Conservation (phyloP, 2,888 invertebrate species). For the Rhyacophila evoluta region DNA sequence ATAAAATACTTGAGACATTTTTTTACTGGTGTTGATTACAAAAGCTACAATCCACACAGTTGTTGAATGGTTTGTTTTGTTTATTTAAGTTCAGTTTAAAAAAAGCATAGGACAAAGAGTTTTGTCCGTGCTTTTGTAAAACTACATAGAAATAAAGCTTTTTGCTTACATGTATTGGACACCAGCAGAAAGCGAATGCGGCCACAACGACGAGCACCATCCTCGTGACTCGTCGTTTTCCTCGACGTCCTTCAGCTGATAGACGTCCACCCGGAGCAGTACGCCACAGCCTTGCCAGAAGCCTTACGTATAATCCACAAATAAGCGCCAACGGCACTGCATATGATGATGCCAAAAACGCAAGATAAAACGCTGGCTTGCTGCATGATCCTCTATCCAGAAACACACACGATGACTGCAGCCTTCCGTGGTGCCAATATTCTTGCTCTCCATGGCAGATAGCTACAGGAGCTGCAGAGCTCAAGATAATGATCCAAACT, state of each 20-base stretch:
- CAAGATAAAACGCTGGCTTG: constrained; percentile 78
- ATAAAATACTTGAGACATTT: too few species aligned
- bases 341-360: constrained; percentile 90
- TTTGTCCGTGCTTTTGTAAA: too few species aligned
- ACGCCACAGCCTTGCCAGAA: constrained; percentile 90
- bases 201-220: constrained; percentile 93
- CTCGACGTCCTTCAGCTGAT: constrained; percentile 84
- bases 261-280: constrained; percentile 84
- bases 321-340: constrained; percentile 89
- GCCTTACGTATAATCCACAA: constrained; percentile 88
- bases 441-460: constrained; percentile 81
- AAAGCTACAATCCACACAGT: too few species aligned
- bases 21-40: too few species aligned
- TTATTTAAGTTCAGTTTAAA: too few species aligned
- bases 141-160: too few species aligned
- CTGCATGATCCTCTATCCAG: constrained; percentile 73
- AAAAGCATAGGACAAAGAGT: too few species aligned
- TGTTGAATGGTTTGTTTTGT: too few species aligned
- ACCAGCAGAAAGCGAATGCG: constrained; percentile 94
- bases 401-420: constrained; percentile 78
- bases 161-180: constrained; percentile 86
- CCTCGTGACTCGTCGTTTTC: constrained; percentile 89
- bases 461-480: constrained; percentile 83
- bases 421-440: constrained; percentile 74
- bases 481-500: constrained; percentile 85